Evolutionary conservation across 2,113 vertebrate genomes (phyloP).

Genomic region (Eretmochelys imbricata): DNA sequence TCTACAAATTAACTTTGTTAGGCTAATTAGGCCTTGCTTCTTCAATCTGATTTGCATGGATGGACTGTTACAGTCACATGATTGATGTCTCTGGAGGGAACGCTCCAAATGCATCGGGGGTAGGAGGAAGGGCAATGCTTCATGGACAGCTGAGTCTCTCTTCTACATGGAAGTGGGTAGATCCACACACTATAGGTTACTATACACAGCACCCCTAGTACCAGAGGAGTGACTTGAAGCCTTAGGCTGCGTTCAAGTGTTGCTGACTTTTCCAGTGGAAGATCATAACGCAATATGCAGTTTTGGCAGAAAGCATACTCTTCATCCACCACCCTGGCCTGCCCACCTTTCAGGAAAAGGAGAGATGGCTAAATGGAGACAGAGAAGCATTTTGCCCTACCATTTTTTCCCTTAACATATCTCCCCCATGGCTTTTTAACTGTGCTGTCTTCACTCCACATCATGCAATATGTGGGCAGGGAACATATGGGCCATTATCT

Average conservation of each 20-base stretch:
- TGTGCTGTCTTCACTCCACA: background rate
- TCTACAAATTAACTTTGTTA: background rate
- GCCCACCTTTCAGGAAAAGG: background rate
- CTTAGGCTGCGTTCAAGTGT: background rate
- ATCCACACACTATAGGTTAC: background rate
- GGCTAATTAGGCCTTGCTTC: background rate
- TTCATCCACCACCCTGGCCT: background rate
- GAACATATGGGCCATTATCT: rapidly evolving
- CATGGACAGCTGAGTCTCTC: background rate
- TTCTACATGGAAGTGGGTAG: background rate
- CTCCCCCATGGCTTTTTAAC: background rate
- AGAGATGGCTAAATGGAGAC: background rate
- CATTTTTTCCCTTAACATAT: background rate
- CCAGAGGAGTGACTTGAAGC: background rate
- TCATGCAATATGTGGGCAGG: background rate
- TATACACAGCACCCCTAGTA: background rate
- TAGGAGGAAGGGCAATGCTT: background rate
- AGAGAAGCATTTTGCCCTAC: background rate
- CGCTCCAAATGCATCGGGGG: no score
- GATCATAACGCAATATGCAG: no score
- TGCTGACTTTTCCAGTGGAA: background rate
- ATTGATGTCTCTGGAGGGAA: background rate
- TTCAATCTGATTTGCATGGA: background rate
- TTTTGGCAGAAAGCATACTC: background rate
- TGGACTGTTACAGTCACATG: background rate